Conservation (phyloP, 2,888 invertebrate genomes). For the Malthinus flaveolus region DNA sequence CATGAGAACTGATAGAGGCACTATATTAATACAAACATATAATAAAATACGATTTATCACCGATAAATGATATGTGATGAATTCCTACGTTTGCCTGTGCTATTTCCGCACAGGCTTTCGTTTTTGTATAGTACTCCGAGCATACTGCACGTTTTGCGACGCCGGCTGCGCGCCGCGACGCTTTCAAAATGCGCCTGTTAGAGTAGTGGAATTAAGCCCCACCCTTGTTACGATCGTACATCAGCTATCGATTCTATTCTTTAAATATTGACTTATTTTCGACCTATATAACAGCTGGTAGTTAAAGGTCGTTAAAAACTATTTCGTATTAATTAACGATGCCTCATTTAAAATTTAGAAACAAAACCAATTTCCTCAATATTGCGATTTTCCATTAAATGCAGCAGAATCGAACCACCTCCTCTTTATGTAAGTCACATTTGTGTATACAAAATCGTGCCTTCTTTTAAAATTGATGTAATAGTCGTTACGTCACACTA, state of each 20-base stretch:
- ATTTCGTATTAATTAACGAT: no score
- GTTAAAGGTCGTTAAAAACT: constrained; percentile 2
- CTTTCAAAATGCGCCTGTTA: constrained; percentile 34
- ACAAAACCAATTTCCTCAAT: no score
- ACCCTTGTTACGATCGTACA: constrained; percentile 28
- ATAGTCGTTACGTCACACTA: no score
- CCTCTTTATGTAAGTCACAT: no score
- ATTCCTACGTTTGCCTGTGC: constrained; percentile 39
- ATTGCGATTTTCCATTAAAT: no score
- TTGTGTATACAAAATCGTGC: no score
- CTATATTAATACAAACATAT: constrained; percentile 42
- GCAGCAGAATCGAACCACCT: no score
- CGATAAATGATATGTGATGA: constrained; percentile 44
- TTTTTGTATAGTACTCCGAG: constrained; percentile 44
- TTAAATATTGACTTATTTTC: constrained; percentile 35
- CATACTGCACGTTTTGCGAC: constrained; percentile 48
- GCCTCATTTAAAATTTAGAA: no score
- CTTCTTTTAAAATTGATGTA: no score
- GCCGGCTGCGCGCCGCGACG: constrained; percentile 41
- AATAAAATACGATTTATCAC: constrained; percentile 37
- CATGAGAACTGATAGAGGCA: constrained; percentile 40
- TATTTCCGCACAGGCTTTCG: constrained; percentile 42
- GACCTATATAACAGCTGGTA: constrained; percentile 13
- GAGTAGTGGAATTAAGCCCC: constrained; percentile 35
- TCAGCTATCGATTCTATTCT: constrained; percentile 35